Evolutionary conservation across 92 coral and sea anemone species (phyloP).

Genomic region (Anthopleura xanthogrammica): DNA sequence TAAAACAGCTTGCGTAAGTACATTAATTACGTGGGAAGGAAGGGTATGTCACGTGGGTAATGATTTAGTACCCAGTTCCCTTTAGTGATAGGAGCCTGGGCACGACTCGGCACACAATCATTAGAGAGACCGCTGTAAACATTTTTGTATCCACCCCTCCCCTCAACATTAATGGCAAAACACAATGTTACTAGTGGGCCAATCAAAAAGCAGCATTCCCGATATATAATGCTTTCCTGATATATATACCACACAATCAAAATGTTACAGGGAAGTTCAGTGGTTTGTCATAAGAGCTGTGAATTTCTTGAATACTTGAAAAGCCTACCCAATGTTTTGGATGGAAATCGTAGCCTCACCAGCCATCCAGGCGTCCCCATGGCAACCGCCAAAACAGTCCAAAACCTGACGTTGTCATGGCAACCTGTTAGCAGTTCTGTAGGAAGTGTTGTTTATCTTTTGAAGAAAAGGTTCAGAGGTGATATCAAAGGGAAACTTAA

Average conservation of each 20-base stretch:
- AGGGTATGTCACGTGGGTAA: background rate
- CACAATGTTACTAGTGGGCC: background rate
- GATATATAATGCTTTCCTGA: no score
- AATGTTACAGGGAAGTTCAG: slow-evolving; percentile 4
- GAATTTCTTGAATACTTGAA: slow-evolving; percentile 10
- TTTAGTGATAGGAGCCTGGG: background rate
- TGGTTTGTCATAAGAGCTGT: slow-evolving; percentile 23
- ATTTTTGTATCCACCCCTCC: background rate
- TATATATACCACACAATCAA: background rate
- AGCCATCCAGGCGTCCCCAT: slow-evolving; percentile 22
- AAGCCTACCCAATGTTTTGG: background rate
- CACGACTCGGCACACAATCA: no score
- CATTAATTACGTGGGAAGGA: background rate
- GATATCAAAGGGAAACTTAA: background rate
- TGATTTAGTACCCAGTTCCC: background rate
- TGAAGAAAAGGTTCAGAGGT: slow-evolving; percentile 18
- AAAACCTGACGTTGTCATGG: slow-evolving; percentile 42
- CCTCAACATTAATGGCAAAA: background rate
- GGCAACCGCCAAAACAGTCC: slow-evolving; percentile 1
- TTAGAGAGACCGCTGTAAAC: background rate
- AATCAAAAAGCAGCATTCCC: no score
- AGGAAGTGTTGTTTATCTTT: slow-evolving; percentile 29
- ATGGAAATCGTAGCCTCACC: slow-evolving; percentile 19
- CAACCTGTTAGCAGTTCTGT: slow-evolving; percentile 1
- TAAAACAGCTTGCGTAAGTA: slow-evolving; percentile 31